Percentiles rank a stretch among this genome's conserved stretches.
Evolutionary conservation across 35 echinoderm and acorn worm species (phyloP).

Genomic region (Eucidaris tribuloides): DNA sequence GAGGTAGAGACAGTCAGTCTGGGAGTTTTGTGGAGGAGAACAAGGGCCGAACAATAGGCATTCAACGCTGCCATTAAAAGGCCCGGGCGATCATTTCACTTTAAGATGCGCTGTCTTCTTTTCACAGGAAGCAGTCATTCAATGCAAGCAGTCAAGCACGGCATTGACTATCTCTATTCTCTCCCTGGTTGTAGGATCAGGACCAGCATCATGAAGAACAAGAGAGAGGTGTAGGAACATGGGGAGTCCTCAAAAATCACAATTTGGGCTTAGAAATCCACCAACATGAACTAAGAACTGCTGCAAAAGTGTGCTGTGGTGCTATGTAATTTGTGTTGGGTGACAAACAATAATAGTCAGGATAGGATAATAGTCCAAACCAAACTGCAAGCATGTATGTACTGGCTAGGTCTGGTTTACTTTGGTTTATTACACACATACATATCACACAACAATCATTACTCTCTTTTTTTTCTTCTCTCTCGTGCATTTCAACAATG

Average conservation of each 20-base stretch:
- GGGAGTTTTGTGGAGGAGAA: slow-evolving; percentile 22
- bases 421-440: neutral
- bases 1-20: slow-evolving; percentile 27
- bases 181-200: too few species aligned
- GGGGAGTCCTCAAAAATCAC: too few species aligned
- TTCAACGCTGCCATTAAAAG: slow-evolving; percentile 23
- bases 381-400: too few species aligned
- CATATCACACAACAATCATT: neutral
- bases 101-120: neutral
- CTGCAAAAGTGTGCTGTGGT: too few species aligned
- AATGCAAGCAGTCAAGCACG: slow-evolving; percentile 11
- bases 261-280: too few species aligned
- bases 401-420: too few species aligned
- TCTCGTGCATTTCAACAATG: neutral
- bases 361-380: too few species aligned
- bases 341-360: too few species aligned
- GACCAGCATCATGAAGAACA: too few species aligned
- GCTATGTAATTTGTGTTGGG: too few species aligned
- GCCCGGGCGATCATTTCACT: slow-evolving; percentile 14
- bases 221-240: too few species aligned
- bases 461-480: neutral
- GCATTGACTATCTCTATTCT: slow-evolving; percentile 6
- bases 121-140: neutral
- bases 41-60: slow-evolving; percentile 14
- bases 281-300: too few species aligned